A percentile compares a stretch with the other conserved stretches of the same genome.
These are phyloP conservation scores for Catagonus wagneri DNA, from an alignment of 2,113 vertebrate genomes.

Conservation along the genomic window DNA sequence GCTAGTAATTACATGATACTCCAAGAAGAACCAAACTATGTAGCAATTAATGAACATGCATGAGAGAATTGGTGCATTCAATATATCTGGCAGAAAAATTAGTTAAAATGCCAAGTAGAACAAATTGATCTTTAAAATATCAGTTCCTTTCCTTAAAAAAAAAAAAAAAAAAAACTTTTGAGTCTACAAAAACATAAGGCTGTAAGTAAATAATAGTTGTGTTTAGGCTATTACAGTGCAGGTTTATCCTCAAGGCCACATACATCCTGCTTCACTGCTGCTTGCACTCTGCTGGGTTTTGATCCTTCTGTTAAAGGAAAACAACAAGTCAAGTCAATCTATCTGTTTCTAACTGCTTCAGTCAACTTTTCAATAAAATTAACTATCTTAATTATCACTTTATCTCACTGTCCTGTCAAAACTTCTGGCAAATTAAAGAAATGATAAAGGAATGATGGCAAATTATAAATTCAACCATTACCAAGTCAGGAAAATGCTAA, in stretches of 20 bases:
- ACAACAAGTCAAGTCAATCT: slow-evolving; percentile 81
- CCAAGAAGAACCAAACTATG: slow-evolving; percentile 97
- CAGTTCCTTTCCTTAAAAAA: slow-evolving; percentile 90
- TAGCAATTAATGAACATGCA: slow-evolving; percentile 95
- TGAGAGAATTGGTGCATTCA: slow-evolving; percentile 90
- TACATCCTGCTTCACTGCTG: slow-evolving; percentile 96
- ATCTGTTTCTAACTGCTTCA: slow-evolving; percentile 61
- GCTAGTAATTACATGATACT: slow-evolving; percentile 95
- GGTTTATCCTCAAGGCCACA: slow-evolving; percentile 95
- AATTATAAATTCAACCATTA: slow-evolving; percentile 24
- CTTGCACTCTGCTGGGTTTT: slow-evolving; percentile 98
- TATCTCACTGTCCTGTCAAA: neutral
- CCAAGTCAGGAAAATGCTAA: slow-evolving; percentile 7
- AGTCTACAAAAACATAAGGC: slow-evolving; percentile 99
- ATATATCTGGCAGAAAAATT: slow-evolving; percentile 91
- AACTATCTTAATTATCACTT: slow-evolving; percentile 38
- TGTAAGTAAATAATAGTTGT: slow-evolving; percentile 97
- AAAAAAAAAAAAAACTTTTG: slow-evolving; percentile 89
- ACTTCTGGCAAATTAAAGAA: neutral
- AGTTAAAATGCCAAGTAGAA: slow-evolving; percentile 95
- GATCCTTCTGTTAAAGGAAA: slow-evolving; percentile 94
- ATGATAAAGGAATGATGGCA: neutral
- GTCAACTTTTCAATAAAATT: slow-evolving; percentile 42
- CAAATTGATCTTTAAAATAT: slow-evolving; percentile 91
- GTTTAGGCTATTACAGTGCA: slow-evolving; percentile 98